phyloP scores from a whole-genome alignment of 2,797 vertebrate species.

The Halcyon smyrnensis region DNA sequence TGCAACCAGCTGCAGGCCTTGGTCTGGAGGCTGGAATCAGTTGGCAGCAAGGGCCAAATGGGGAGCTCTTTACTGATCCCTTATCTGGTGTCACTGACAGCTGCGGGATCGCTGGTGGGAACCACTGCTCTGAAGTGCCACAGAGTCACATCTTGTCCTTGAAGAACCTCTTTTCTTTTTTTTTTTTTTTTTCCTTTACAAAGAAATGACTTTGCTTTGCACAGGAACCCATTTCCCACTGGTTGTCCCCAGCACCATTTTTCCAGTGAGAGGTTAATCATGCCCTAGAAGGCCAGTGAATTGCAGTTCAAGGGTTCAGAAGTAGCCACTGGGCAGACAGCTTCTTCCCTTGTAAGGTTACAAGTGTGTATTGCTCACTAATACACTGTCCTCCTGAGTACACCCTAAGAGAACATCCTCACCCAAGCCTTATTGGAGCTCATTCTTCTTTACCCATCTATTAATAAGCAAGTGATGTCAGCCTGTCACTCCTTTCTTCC shows the following conservation, averaged over 20 bases:
- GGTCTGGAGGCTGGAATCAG: not conserved
- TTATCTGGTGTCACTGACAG: not conserved
- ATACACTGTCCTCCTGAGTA: not conserved
- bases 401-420: not conserved
- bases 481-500: conserved; percentile 25
- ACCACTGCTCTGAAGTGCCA: not conserved
- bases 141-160: not conserved
- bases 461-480: conserved; percentile 63
- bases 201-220: not conserved
- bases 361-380: not conserved
- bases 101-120: not conserved
- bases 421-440: not conserved
- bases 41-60: rapidly evolving
- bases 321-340: not conserved
- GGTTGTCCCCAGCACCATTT: not conserved
- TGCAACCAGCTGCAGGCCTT: not conserved
- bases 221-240: not conserved
- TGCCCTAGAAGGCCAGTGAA: not conserved
- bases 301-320: not conserved
- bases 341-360: conserved; percentile 10
- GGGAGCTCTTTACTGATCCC: not conserved
- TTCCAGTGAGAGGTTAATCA: not conserved
- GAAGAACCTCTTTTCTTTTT: not conserved
- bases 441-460: not conserved
- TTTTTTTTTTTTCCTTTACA: not conserved